Base-by-base conservation (phyloP, 2,113 vertebrate species). In the Onychorhynchus coronatus region DNA sequence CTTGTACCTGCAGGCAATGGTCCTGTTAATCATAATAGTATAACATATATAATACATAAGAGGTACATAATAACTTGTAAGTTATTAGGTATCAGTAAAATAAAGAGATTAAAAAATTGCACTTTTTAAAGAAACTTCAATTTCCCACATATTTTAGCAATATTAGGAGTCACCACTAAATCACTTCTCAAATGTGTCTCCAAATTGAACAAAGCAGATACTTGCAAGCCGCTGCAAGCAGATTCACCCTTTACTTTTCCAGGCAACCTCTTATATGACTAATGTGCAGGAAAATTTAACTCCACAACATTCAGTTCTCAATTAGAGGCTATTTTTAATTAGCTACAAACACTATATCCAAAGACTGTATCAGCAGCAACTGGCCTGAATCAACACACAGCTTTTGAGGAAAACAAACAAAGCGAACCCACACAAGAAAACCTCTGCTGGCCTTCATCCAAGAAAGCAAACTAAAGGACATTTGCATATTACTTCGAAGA, bases 331-430 rank as follows among this genome's bases (percentile, higher is more conserved):
- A 79, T 76, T 89, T 92, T 93, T 93, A 95, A 91, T 95, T 87
- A 95, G 77, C 53, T 87, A 37, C 65, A 59, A 95, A 86, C 52
- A 65, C 52, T 56, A 46, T 33, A 78, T 33, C 46, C 61, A 62
- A 85, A 83, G 78, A 37, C n/a, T 67, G 9, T 73, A 92, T 47
- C 18, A 76, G 81, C 53, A 91, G 76, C 66, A 84, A 95, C 67
- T 76, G 73, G 85, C 75, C 82, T 74, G 49, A 93, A 93, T 66
- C 41, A 91, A 74, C 70, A 72, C 42, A 92, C 17, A 65, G 79
- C 42, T 95, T 92, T 63, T 85, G 53, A 91, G 53, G 41, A 94
- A 95, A 94, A 95, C 83, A 96, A 96, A 93, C 66, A 85, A 93
- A 92, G 89, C 14, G 0, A 92, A 72, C 63, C 70, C 81, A 79